Conservation (phyloP, 2,888 invertebrate species). For the Coleophora deauratella region DNA sequence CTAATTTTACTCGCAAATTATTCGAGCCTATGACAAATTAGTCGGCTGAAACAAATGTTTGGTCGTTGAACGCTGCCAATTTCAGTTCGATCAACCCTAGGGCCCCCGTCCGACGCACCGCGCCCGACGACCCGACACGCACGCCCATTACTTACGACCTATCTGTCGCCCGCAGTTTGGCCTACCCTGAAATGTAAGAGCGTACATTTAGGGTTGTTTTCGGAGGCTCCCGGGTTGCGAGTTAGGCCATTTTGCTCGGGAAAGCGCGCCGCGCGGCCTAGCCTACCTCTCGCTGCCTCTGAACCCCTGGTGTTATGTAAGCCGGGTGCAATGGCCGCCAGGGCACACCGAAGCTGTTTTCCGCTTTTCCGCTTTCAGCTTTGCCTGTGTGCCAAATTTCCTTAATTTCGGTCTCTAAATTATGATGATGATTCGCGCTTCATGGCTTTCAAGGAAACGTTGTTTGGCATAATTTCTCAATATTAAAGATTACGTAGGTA, state of each 20-base stretch:
- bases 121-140: conserved; percentile 32
- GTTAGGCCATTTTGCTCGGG: conserved; percentile 27
- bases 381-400: conserved; percentile 34
- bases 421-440: conserved; percentile 36
- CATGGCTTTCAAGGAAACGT: conserved; percentile 23
- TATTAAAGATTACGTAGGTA: conserved; percentile 17
- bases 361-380: conserved; percentile 1
- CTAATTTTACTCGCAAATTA: conserved; percentile 7
- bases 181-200: conserved; percentile 40
- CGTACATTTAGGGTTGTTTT: conserved; percentile 36
- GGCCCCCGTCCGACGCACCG: conserved; percentile 26
- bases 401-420: conserved; percentile 35
- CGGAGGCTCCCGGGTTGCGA: conserved; percentile 23
- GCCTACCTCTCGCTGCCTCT: conserved; percentile 59
- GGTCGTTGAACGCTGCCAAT: conserved; percentile 57
- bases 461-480: conserved; percentile 27
- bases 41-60: conserved; percentile 45
- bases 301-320: conserved; percentile 68
- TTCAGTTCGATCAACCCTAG: conserved; percentile 63
- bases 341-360: conserved; percentile 47
- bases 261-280: conserved; percentile 19
- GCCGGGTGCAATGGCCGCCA: conserved; percentile 68
- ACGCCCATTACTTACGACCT: conserved; percentile 56
- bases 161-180: conserved; percentile 28
- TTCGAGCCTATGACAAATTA: conserved; percentile 33